Conservation (phyloP, 2,113 vertebrate genomes). For the Indri indri region DNA sequence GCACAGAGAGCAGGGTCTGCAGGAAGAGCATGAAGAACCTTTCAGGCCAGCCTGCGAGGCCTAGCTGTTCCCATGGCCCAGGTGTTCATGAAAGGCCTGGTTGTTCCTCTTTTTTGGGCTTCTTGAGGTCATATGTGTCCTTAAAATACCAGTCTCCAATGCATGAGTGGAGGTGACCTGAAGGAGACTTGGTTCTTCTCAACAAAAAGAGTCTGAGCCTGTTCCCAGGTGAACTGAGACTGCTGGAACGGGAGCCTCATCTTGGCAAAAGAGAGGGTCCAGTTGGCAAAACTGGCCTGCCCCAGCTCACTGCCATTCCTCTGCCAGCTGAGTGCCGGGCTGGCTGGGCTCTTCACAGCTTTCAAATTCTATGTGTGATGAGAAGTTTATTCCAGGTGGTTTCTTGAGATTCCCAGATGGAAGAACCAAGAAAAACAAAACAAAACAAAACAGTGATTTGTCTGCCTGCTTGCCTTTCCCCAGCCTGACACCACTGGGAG, state of each 20-base stretch:
- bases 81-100: not conserved
- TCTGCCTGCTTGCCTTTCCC: not conserved
- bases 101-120: not conserved
- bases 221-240: not conserved
- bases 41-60: not conserved
- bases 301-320: rapidly evolving
- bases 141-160: not conserved
- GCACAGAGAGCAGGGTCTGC: too few species aligned
- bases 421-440: not conserved
- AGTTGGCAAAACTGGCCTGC: rapidly evolving
- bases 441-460: not conserved
- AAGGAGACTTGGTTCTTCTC: not conserved
- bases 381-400: not conserved
- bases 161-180: not conserved
- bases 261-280: too few species aligned
- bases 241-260: too few species aligned
- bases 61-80: rapidly evolving
- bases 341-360: not conserved
- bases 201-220: not conserved
- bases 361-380: not conserved
- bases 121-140: not conserved
- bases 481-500: not conserved
- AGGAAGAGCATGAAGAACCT: too few species aligned
- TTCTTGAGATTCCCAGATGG: not conserved
- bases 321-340: not conserved